Conservation (phyloP, 2,113 vertebrate species). For the Sceloporus tristichus region DNA sequence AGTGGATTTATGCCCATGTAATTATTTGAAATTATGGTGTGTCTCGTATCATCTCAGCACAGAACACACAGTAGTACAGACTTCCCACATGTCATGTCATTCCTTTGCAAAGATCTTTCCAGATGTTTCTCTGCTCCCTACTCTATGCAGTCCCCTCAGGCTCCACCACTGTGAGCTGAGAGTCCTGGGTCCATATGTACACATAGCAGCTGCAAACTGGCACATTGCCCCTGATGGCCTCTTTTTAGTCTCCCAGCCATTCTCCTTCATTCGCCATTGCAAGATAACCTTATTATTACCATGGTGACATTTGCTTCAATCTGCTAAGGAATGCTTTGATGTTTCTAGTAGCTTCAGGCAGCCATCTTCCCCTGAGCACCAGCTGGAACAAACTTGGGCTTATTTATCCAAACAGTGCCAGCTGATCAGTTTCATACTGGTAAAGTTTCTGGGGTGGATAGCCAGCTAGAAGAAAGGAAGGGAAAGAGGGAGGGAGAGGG, state of each 20-base stretch:
- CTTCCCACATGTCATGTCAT: background rate
- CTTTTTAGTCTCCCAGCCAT: background rate
- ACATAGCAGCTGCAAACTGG: background rate
- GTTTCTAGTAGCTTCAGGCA: conserved; percentile 9
- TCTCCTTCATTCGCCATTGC: background rate
- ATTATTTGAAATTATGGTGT: background rate
- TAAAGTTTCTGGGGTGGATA: too few relatives aligned
- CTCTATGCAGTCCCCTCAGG: too few relatives aligned
- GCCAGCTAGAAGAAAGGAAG: background rate
- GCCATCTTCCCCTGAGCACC: background rate
- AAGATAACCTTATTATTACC: background rate
- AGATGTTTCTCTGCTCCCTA: background rate
- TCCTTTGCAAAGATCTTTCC: background rate
- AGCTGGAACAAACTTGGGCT: background rate
- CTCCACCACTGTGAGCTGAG: background rate
- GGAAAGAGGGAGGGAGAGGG: background rate
- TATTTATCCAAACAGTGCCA: background rate
- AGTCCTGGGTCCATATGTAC: background rate
- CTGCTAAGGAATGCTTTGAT: background rate
- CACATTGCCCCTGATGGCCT: background rate
- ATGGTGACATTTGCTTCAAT: background rate
- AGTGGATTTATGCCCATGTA: background rate
- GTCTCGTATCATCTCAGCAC: background rate
- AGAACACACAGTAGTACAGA: background rate
- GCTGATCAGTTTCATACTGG: background rate